Percentiles rank a stretch among this genome's conserved stretches.
phyloP scores from a whole-genome alignment of 2,797 vertebrate species.

The Tokudaia tokunoshimensis region DNA sequence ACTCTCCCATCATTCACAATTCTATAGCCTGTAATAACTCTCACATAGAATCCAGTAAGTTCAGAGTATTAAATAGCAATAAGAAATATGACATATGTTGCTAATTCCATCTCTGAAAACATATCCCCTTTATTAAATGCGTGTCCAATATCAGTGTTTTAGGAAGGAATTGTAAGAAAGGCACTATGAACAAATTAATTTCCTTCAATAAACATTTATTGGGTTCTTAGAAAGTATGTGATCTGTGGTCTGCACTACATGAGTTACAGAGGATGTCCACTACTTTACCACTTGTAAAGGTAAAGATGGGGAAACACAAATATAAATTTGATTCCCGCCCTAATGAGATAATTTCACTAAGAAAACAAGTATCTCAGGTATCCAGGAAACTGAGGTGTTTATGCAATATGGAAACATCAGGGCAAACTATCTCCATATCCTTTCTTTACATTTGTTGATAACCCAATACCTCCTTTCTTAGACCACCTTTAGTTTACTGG shows the following conservation, averaged over 20 bases:
- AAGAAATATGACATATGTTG: not conserved
- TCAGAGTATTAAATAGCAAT: not conserved
- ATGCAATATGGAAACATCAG: not conserved
- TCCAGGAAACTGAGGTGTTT: not conserved
- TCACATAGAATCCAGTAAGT: not conserved
- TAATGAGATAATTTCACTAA: not conserved
- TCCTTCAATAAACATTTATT: not conserved
- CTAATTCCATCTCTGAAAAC: conserved; percentile 5
- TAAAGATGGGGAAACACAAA: not conserved
- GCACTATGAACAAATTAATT: not conserved
- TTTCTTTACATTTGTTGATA: not conserved
- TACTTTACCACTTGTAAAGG: not conserved
- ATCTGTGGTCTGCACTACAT: too few species aligned
- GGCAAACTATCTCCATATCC: not conserved
- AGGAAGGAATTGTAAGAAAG: not conserved
- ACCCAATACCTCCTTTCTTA: not conserved
- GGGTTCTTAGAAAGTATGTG: not conserved
- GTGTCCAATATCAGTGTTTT: not conserved
- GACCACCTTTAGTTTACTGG: not conserved
- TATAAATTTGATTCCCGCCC: not conserved
- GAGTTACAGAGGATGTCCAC: not conserved
- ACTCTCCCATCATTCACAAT: not conserved
- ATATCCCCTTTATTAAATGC: conserved; percentile 16
- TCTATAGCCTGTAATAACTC: not conserved
- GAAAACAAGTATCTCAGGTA: not conserved